Base-by-base conservation (phyloP, 2,888 invertebrate species). In the Leptinotarsa peninsularis region DNA sequence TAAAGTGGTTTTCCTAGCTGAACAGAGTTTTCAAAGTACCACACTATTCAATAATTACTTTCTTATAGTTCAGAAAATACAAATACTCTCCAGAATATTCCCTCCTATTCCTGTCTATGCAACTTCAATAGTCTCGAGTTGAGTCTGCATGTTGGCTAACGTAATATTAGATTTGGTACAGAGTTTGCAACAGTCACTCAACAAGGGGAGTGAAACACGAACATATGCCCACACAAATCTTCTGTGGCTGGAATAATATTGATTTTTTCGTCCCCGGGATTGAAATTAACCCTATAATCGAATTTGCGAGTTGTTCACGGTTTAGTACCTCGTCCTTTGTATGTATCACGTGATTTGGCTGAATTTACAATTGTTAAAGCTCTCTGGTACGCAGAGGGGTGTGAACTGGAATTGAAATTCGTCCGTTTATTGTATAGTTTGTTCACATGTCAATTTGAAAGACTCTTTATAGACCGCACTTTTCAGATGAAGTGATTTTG, bases 221-320 rank as follows among this genome's bases (percentile, higher is more conserved):
- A 67, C 66, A 72, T 67, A 75, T 49, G 70, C 58, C 33, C 70
- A 70, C n/a, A 52, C 52, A 70, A 33, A 68, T 10, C 52, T 52
- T 27, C 3, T 27, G 69, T 69, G 69, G 56, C 69, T 56, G 17
- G 49, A 70, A 70, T 58, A 60, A 70, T 58, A 70, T 70, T 70
- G 70, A 70, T 83, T 83, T 81, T 81, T 78, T 80, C 75, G 72
- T 80, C 81, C 82, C 80, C 69, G 71, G 67, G 81, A 81, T 82
- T 82, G 78, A 75, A 78, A 82, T 84, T 82, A 82, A 82, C 81
- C 81, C 78, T 80, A 81, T 83, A 84, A 84, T 83, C 81, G 80
- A 81, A 82, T 83, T 78, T 76, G 77, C 75, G 78, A 77, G 78
- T 75, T 76, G 76, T 79, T 79, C 77, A 77, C 76, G 79, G 76